A percentile compares a stretch with the other conserved stretches of the same genome.
Conservation (phyloP, 2,113 vertebrate species). For the Nanorana parkeri region DNA sequence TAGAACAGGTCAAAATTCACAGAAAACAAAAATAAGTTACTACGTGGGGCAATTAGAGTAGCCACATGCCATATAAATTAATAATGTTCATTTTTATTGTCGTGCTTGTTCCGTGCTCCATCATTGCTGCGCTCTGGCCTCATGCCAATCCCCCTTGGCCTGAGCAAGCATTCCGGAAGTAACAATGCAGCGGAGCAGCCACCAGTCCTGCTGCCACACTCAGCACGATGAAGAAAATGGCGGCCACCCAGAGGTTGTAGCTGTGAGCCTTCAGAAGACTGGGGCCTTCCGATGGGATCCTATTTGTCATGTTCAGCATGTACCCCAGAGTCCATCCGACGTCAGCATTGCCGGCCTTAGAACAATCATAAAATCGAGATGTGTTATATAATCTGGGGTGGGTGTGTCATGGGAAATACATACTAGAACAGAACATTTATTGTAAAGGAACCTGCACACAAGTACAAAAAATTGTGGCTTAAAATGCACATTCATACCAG, state of each 20-base stretch:
- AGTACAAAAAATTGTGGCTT: too few species aligned
- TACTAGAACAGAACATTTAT: too few species aligned
- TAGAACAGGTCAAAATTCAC: background rate
- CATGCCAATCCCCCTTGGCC: conserved; percentile 17
- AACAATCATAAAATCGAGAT: too few species aligned
- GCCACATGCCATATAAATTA: background rate
- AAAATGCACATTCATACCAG: too few species aligned
- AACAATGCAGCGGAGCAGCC: conserved; percentile 46
- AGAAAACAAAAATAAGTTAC: background rate
- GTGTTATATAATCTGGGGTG: too few species aligned
- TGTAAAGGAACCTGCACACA: too few species aligned
- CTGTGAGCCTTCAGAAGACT: conserved; percentile 64
- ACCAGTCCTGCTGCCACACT: conserved; percentile 31
- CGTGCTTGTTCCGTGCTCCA: conserved; percentile 48
- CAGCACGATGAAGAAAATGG: conserved; percentile 68
- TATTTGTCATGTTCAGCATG: conserved; percentile 87
- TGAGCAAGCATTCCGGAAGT: conserved; percentile 56
- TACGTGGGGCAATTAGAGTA: background rate
- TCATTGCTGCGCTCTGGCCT: background rate
- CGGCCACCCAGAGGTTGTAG: conserved; percentile 71
- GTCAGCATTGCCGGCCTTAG: conserved; percentile 74
- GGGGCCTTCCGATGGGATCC: conserved; percentile 73
- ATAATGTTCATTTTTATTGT: conserved; percentile 1
- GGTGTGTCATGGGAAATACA: too few species aligned
- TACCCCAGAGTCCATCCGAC: conserved; percentile 92